phyloP scores from a whole-genome alignment of 2,888 invertebrate species.

The Tachina fera region DNA sequence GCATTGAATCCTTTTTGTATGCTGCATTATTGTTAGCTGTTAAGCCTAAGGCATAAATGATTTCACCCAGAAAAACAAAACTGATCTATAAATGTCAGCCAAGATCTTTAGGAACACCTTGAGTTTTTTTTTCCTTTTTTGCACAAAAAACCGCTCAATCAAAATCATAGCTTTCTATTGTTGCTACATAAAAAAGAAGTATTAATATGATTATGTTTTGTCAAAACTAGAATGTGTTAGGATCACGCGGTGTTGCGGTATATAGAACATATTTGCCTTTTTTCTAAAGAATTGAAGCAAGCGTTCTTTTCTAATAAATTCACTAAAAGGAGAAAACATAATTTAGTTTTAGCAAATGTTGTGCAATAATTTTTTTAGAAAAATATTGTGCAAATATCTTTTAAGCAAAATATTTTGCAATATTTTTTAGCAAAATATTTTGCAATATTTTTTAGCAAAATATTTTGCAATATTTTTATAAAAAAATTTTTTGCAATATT shows the following conservation, averaged over 20 bases:
- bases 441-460: too few species aligned
- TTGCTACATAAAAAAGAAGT: constrained; percentile 6
- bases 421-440: too few species aligned
- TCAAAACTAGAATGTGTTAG: background rate
- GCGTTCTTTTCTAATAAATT: too few species aligned
- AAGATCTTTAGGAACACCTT: constrained; percentile 61
- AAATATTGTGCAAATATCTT: too few species aligned
- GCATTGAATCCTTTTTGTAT: constrained; percentile 58
- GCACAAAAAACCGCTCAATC: constrained; percentile 37
- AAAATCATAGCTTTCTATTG: constrained; percentile 43
- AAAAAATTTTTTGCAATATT: too few species aligned
- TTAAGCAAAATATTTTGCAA: too few species aligned
- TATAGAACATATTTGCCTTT: background rate
- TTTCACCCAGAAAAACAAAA: constrained; percentile 73
- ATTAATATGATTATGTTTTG: constrained; percentile 45
- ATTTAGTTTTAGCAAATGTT: too few species aligned
- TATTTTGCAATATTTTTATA: too few species aligned
- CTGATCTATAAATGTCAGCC: constrained; percentile 47
- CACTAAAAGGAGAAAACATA: too few species aligned
- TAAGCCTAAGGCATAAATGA: constrained; percentile 55
- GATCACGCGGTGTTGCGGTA: background rate
- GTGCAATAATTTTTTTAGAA: too few species aligned
- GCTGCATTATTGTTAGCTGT: background rate
- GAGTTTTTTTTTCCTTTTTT: constrained; percentile 21
- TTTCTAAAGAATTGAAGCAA: background rate